Conservation (phyloP, 2,888 invertebrate species). For the Meiosimyza decipiens region DNA sequence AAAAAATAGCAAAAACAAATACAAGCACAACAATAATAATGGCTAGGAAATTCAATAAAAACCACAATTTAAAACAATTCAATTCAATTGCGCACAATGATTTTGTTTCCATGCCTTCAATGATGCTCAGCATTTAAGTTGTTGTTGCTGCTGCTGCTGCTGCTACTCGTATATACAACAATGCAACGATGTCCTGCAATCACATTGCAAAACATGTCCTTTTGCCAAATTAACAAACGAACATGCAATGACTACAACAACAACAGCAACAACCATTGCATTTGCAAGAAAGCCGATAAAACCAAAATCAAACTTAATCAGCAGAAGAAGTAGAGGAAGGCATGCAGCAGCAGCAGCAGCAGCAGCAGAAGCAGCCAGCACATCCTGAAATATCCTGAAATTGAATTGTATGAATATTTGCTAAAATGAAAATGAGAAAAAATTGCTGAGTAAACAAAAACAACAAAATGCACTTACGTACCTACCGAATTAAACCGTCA, state of each 20-base stretch:
- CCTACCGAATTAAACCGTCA: no score
- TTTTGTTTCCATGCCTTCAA: slow-evolving; percentile 9
- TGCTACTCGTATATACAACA: background rate
- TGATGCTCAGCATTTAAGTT: no score
- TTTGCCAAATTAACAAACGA: slow-evolving; percentile 40
- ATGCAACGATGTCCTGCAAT: slow-evolving; percentile 17
- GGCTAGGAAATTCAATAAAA: slow-evolving; percentile 27
- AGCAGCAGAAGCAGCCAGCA: background rate
- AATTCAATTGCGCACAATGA: slow-evolving; percentile 31
- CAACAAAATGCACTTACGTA: background rate
- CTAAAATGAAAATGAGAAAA: slow-evolving; percentile 21
- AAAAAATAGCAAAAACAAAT: background rate
- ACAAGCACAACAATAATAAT: slow-evolving; percentile 9
- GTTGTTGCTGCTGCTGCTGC: no score
- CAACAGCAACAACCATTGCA: slow-evolving; percentile 23
- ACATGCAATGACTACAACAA: slow-evolving; percentile 31
- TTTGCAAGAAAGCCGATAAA: slow-evolving; percentile 29
- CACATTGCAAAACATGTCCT: slow-evolving; percentile 30
- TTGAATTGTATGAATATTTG: slow-evolving; percentile 41
- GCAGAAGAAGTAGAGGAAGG: slow-evolving; percentile 24
- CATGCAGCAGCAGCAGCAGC: background rate
- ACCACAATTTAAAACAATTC: slow-evolving; percentile 40
- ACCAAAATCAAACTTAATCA: slow-evolving; percentile 38
- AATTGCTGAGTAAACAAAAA: background rate
- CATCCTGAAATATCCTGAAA: slow-evolving; percentile 27